Conservation (phyloP, 1,140 invertebrate species). For the Lordiphosa clarofinis region DNA sequence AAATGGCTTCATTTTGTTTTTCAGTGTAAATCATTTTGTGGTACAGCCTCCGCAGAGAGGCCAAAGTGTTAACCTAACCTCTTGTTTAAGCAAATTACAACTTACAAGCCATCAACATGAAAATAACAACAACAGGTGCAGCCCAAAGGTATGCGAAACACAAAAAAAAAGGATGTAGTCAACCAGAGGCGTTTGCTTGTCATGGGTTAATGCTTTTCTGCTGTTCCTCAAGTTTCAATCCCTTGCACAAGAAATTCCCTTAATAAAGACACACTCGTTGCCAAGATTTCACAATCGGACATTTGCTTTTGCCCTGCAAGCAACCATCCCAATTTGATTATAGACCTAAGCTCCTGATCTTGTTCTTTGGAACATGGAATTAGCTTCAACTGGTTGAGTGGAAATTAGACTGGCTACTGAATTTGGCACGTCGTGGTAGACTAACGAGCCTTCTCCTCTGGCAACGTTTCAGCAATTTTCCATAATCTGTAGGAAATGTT, state of each 20-base stretch:
- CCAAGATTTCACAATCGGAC: slow-evolving; percentile 24
- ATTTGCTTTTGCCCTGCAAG: background rate
- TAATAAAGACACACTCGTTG: slow-evolving; percentile 21
- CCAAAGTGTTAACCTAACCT: too few species aligned
- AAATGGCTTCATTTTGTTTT: too few species aligned
- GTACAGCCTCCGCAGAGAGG: too few species aligned
- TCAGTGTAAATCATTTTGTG: too few species aligned
- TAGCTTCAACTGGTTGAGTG: slow-evolving; percentile 9
- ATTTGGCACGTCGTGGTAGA: slow-evolving; percentile 15
- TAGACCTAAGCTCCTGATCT: slow-evolving; percentile 5
- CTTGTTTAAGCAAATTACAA: too few species aligned
- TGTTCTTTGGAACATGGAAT: slow-evolving; percentile 20
- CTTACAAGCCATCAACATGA: too few species aligned
- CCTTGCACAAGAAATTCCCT: background rate
- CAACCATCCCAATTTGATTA: slow-evolving; percentile 25
- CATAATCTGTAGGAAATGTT: slow-evolving; percentile 39
- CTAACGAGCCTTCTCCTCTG: slow-evolving; percentile 8
- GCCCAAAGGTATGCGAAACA: too few species aligned
- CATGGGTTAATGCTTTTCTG: too few species aligned
- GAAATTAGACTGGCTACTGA: slow-evolving; percentile 22
- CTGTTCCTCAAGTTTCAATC: background rate
- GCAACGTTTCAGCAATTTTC: slow-evolving; percentile 27
- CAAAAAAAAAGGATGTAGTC: too few species aligned
- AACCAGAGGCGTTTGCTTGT: too few species aligned
- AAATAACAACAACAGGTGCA: too few species aligned